phyloP scores from a whole-genome alignment of 2,888 invertebrate genomes.

The Morpho achilles region DNA sequence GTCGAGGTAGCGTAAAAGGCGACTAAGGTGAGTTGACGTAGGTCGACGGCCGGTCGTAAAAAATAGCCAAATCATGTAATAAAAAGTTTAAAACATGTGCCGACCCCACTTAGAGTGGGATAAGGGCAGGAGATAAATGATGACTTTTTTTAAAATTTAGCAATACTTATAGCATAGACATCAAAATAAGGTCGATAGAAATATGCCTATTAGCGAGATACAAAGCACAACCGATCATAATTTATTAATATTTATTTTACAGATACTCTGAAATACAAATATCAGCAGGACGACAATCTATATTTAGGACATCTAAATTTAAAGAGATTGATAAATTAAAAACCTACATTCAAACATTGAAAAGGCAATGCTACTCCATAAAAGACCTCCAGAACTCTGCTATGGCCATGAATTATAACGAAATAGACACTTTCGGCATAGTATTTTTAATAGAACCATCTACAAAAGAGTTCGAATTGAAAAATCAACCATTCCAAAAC shows the following conservation, averaged over 20 bases:
- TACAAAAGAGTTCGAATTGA: constrained; percentile 54
- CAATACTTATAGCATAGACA: no score
- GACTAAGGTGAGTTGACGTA: no score
- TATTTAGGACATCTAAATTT: constrained; percentile 53
- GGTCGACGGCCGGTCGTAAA: no score
- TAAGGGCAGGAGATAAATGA: no score
- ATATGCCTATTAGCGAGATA: no score
- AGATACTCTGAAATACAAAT: constrained; percentile 77
- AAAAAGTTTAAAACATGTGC: no score
- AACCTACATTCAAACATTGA: constrained; percentile 33
- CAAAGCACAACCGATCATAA: neutral
- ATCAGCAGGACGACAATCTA: constrained; percentile 71
- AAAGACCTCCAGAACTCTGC: constrained; percentile 55
- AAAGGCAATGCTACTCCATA: constrained; percentile 66
- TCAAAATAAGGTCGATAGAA: no score
- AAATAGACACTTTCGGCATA: constrained; percentile 86
- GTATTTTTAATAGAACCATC: constrained; percentile 78
- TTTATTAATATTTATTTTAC: constrained; percentile 32
- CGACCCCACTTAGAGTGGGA: no score
- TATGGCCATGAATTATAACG: constrained; percentile 73
- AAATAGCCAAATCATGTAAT: no score
- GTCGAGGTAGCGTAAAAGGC: no score
- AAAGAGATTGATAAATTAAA: constrained; percentile 38
- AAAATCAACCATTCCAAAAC: constrained; percentile 69
- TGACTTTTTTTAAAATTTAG: no score